Evolutionary conservation across 2,888 invertebrate genomes (phyloP), one percentile per base, ranked within the genome.

Genomic region (Agapostemon virescens): DNA sequence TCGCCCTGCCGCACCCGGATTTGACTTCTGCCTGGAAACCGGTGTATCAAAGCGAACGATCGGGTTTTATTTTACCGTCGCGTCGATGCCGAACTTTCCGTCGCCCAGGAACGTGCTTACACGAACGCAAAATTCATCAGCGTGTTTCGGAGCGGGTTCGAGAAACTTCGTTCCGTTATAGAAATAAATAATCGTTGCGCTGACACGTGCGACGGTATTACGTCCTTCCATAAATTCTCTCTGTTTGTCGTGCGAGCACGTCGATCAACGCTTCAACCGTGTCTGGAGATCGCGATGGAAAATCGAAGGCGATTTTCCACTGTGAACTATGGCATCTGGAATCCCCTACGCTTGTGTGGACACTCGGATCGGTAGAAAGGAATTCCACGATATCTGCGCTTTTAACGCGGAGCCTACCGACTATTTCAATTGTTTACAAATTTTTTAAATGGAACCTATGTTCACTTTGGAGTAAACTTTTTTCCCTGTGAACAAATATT

Each of bases 51-150:
- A 81, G 77, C 49, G 74, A 42, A 38, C 15, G 23, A 23, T 26
- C 38, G 33, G 45, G 33, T 52, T 70, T 77, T 67, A 70, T 74
- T 78, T 81, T 74, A 69, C 72, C 49, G 49, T 49, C 49, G 7
- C n/a, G 26, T 55, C 55, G 55, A 26, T 2, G 15, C 58, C 33
- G 45, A 66, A 17, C 15, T 42, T 42, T 17, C 40, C 20, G 33
- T n/a, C n/a, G n/a, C n/a, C 1, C 9, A 52, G 38, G 30, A 9
- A 58, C 33, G 23, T 9, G 78, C 33, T 80, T 74, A 69, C 69
- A 20, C 1, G 17, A 33, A 78, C 61, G 45, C n/a, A 72, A 69
- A 76, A 71, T 64, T 40, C 33, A 6, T 9, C 3, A 11, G 4
- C 30, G n/a, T 5, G 2, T 4, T 30, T 30, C n/a, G 23, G 20